Conservation (phyloP, 2,113 vertebrate genomes). For the Egretta garzetta region DNA sequence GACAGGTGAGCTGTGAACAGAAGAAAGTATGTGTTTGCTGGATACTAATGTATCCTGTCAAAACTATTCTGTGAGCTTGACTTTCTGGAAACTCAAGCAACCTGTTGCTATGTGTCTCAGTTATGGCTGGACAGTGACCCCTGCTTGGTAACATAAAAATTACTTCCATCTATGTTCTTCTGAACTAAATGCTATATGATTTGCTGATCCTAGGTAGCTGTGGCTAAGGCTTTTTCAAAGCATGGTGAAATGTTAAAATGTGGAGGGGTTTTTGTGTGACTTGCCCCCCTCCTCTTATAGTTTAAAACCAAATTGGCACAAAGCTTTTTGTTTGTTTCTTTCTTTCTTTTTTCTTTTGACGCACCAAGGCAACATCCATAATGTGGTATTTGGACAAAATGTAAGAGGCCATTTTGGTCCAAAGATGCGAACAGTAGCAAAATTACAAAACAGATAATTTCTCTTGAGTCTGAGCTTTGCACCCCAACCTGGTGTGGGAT, state of each 20-base stretch:
- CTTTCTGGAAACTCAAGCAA: background rate
- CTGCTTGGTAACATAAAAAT: background rate
- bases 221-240: background rate
- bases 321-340: background rate
- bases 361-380: background rate
- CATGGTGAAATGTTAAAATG: background rate
- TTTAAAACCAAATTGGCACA: background rate
- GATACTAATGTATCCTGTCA: background rate
- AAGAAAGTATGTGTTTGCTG: background rate
- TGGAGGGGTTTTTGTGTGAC: background rate
- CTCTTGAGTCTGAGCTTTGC: background rate
- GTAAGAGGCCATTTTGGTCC: background rate
- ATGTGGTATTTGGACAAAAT: background rate
- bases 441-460: background rate
- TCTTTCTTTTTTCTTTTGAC: background rate
- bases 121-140: background rate
- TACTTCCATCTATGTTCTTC: background rate
- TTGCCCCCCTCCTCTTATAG: rapidly evolving
- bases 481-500: background rate
- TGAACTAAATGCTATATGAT: background rate
- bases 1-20: background rate
- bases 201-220: background rate
- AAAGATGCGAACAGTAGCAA: background rate
- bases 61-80: background rate
- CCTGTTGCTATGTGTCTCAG: background rate